phyloP scores from a whole-genome alignment of 2,113 vertebrate species.

The Austrofundulus limnaeus region DNA sequence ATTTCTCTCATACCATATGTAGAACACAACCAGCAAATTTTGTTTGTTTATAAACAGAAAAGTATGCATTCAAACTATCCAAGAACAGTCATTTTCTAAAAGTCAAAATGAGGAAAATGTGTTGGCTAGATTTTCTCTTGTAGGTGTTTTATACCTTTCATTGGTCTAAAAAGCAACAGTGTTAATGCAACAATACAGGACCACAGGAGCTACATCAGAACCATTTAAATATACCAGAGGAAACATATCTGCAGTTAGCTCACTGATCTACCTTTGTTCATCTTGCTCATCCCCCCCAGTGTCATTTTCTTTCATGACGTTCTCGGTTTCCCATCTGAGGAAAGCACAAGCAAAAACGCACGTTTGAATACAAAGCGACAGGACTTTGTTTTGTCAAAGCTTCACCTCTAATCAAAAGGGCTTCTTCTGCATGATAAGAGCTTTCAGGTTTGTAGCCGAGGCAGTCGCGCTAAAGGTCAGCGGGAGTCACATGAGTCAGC shows the following conservation, averaged over 20 bases:
- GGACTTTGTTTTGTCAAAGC: neutral
- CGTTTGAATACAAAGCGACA: neutral
- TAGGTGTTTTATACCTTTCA: too few relatives aligned
- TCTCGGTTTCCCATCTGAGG: conserved; percentile 68
- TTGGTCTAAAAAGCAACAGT: too few relatives aligned
- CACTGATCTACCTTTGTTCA: conserved; percentile 69
- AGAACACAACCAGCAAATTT: neutral
- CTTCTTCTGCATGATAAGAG: too few relatives aligned
- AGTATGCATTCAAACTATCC: neutral
- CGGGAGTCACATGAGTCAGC: neutral
- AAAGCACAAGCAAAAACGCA: neutral
- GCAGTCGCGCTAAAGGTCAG: neutral
- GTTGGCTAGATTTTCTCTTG: too few relatives aligned
- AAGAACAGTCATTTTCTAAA: neutral
- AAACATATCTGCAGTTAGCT: neutral
- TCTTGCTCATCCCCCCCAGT: conserved; percentile 59
- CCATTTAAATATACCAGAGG: neutral
- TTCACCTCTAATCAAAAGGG: too few relatives aligned
- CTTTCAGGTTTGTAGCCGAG: too few relatives aligned
- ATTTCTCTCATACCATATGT: neutral
- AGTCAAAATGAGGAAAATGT: too few relatives aligned
- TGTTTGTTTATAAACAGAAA: neutral
- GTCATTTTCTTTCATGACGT: conserved; percentile 78
- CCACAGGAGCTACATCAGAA: too few relatives aligned
- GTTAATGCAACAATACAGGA: too few relatives aligned